Base-by-base conservation (phyloP, 2,797 vertebrate genomes). In the Sparidentex hasta region DNA sequence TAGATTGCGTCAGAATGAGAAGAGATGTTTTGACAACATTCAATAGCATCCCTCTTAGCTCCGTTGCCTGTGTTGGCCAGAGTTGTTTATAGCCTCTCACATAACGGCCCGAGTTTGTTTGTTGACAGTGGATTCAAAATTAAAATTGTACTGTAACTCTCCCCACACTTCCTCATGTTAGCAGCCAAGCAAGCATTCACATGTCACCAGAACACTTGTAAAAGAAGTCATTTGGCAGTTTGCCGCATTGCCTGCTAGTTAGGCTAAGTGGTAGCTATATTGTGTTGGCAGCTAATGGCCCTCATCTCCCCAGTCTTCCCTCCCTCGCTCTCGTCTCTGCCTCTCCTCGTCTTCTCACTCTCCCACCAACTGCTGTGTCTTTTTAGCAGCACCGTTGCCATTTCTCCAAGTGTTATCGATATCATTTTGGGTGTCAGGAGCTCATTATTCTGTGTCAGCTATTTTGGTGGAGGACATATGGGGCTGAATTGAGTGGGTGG, bases 381-480 rank as follows among this genome's bases (percentile, higher is more conserved):
- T 93, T 92, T 93, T 93, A 93, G 84, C 91, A 86, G 89, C 90
- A 76, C 90, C 90, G 71, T 91, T 91, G 92, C 91, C 87, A 85
- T 93, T 93, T 93, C 87, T 85, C 84, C 74, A 90, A 92, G 92
- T 94, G 93, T 92, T 86, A 88, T 88, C 87, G 90, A 90, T 94
- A 92, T 95, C 83, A 92, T 95, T 94, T 92, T 92, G 85, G 87
- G 92, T 93, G 93, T 93, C 87, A 82, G 87, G 85, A 88, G 88
- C 94, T 96, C 94, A 95, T 96, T 95, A 95, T 94, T 91, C 92
- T 90, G 84, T 91, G 84, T 90, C 87, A 85, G 87, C 93, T 95
- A 91, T 94, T 94, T 94, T 87, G 82, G 87, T 89, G 72, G 74
- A 74, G 79, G 88, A 87, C 81, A 82, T 83, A 90, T 82, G 76